phyloP scores from a whole-genome alignment of 1,140 invertebrate species.

The Aphelinus atriplicis region DNA sequence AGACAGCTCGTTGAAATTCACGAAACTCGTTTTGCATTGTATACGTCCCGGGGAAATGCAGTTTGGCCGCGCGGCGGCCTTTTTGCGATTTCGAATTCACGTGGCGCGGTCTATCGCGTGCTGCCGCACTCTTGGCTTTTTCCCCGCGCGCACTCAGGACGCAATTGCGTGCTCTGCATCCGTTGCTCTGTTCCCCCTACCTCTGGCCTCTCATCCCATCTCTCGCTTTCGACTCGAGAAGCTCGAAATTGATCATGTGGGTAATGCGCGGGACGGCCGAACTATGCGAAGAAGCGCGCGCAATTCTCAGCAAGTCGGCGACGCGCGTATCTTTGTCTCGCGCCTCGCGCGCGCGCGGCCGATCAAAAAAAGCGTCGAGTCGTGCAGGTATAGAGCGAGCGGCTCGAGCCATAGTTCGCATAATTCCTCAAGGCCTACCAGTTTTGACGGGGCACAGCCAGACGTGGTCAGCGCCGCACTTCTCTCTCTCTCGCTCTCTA shows the following conservation, averaged over 20 bases:
- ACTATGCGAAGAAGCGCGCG: no score
- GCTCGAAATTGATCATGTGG: no score
- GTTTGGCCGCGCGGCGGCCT: conserved; percentile 13
- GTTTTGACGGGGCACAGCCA: conserved; percentile 59
- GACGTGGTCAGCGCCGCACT: no score
- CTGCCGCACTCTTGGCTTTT: conserved; percentile 42
- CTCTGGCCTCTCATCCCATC: no score
- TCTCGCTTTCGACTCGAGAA: no score
- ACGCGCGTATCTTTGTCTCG: no score
- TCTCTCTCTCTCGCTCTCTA: conserved; percentile 48
- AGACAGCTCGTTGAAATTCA: conserved; percentile 54
- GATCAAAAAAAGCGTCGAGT: conserved; percentile 20
- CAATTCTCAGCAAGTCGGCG: no score
- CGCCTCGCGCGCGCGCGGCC: conserved; percentile 45
- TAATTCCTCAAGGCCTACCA: conserved; percentile 67
- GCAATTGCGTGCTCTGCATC: conserved; percentile 55
- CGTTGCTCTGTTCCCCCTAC: background rate
- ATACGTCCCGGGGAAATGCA: conserved; percentile 47
- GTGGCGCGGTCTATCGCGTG: conserved; percentile 45
- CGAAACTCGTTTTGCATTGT: conserved; percentile 45
- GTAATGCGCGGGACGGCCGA: no score
- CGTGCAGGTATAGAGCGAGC: conserved; percentile 38
- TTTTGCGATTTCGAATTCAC: conserved; percentile 60
- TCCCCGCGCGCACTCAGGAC: conserved; percentile 26
- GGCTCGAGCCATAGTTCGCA: conserved; percentile 63